Evolutionary conservation across 2,888 invertebrate genomes (phyloP).

Genomic region (Bugula neritina): DNA sequence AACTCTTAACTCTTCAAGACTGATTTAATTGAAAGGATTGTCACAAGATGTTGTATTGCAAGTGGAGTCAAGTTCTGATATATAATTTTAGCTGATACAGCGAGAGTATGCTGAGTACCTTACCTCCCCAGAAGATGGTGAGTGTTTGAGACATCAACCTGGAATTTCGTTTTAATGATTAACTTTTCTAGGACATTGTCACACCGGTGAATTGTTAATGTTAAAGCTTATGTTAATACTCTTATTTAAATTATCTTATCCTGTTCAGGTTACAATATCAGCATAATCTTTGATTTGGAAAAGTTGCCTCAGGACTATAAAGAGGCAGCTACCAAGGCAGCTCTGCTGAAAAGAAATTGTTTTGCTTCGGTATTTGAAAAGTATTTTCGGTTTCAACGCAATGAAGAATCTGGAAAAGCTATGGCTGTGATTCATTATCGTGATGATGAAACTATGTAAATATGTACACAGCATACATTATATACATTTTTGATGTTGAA

Average conservation of each 20-base stretch:
- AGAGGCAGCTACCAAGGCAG: conserved; percentile 80
- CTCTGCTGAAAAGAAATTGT: conserved; percentile 91
- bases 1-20: no score
- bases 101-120: conserved; percentile 82
- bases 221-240: conserved; percentile 13
- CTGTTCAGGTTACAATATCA: conserved; percentile 80
- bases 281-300: conserved; percentile 84
- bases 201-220: neutral
- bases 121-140: conserved; percentile 78
- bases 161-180: no score
- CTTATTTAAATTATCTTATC: conserved; percentile 28
- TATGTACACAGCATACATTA: conserved; percentile 23
- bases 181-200: neutral
- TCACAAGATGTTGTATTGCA: no score
- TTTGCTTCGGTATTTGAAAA: conserved; percentile 99
- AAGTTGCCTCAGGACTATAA: conserved; percentile 86
- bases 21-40: no score
- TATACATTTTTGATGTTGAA: no score
- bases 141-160: no score
- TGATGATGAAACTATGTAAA: conserved; percentile 95
- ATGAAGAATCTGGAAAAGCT: conserved; percentile 81
- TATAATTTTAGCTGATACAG: conserved; percentile 66
- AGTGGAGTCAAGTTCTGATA: no score
- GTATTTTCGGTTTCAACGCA: conserved; percentile 95
- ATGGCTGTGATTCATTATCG: conserved; percentile 96